These are phyloP conservation scores for Colletes latitarsis DNA, from an alignment of 1,140 invertebrate genomes.

Conservation along the genomic window DNA sequence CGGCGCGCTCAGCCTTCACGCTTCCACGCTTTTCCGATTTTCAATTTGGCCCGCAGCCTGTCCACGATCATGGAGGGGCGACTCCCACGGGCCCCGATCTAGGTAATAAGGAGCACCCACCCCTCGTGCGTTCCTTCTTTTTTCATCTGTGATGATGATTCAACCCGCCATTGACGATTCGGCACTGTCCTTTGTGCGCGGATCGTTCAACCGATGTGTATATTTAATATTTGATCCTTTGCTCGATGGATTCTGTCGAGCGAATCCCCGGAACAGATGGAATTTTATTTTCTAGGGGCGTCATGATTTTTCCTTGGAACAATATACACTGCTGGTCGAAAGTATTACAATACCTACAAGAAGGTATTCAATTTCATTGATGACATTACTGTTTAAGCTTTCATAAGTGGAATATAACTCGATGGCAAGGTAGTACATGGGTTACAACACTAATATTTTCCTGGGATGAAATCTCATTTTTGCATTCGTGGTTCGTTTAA, in stretches of 20 bases:
- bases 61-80: neutral
- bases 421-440: too few relatives aligned
- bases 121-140: neutral
- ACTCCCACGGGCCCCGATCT: constrained; percentile 40
- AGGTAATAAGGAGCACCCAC: constrained; percentile 28
- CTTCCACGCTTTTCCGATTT: constrained; percentile 56
- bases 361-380: too few relatives aligned
- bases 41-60: constrained; percentile 39
- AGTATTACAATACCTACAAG: too few relatives aligned
- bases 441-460: too few relatives aligned
- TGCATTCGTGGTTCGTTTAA: too few relatives aligned
- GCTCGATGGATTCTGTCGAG: neutral
- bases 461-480: too few relatives aligned
- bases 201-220: neutral
- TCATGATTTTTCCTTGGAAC: neutral
- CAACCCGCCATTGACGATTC: constrained; percentile 18
- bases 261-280: too few relatives aligned
- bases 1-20: constrained; percentile 39
- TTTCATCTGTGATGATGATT: constrained; percentile 31
- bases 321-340: too few relatives aligned
- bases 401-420: too few relatives aligned
- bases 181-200: neutral
- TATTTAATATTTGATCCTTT: neutral
- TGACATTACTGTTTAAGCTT: too few relatives aligned
- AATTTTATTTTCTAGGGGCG: neutral